These are phyloP conservation scores for Calameuta idolon DNA, from an alignment of 2,888 invertebrate species.

Conservation along the genomic window DNA sequence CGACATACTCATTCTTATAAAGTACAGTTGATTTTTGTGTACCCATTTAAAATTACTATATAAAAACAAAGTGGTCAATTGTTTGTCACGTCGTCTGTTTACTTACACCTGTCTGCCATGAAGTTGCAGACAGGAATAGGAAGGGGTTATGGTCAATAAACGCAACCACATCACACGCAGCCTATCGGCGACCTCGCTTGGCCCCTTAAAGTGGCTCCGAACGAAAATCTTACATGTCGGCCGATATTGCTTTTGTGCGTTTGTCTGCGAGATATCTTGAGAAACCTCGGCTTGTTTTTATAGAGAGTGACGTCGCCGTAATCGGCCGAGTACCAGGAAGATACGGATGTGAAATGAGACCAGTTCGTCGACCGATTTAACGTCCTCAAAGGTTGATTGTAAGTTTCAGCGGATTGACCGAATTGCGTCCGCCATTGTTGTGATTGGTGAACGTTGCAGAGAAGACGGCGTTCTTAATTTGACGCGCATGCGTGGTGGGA, in stretches of 20 bases:
- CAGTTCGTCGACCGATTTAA: slow-evolving; percentile 16
- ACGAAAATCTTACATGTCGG: slow-evolving; percentile 63
- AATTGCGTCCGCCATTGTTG: slow-evolving; percentile 62
- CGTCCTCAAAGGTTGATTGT: slow-evolving; percentile 28
- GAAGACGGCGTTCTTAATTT: slow-evolving; percentile 56
- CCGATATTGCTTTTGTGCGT: slow-evolving; percentile 54
- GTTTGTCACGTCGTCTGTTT: not conserved
- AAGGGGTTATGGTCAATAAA: slow-evolving; percentile 67
- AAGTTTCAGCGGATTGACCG: slow-evolving; percentile 51
- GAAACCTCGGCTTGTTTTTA: slow-evolving; percentile 27
- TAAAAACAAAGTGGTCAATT: not conserved
- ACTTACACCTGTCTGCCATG: slow-evolving; percentile 20
- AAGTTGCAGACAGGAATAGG: slow-evolving; percentile 54
- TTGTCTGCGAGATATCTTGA: slow-evolving; percentile 43
- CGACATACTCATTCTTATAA: not conserved
- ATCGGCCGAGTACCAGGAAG: slow-evolving; percentile 20
- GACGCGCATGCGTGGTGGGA: slow-evolving; percentile 51
- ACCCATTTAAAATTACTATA: not conserved
- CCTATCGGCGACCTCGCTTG: slow-evolving; percentile 63
- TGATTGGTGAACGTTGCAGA: slow-evolving; percentile 52
- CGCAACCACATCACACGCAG: slow-evolving; percentile 64
- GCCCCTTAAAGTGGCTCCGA: slow-evolving; percentile 61
- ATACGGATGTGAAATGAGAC: slow-evolving; percentile 33
- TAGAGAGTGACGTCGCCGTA: slow-evolving; percentile 12
- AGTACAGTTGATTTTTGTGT: not conserved